Percentiles rank a stretch among this genome's conserved stretches.
Conservation (phyloP, 2,113 vertebrate species). For the Microcebus tavaratra region DNA sequence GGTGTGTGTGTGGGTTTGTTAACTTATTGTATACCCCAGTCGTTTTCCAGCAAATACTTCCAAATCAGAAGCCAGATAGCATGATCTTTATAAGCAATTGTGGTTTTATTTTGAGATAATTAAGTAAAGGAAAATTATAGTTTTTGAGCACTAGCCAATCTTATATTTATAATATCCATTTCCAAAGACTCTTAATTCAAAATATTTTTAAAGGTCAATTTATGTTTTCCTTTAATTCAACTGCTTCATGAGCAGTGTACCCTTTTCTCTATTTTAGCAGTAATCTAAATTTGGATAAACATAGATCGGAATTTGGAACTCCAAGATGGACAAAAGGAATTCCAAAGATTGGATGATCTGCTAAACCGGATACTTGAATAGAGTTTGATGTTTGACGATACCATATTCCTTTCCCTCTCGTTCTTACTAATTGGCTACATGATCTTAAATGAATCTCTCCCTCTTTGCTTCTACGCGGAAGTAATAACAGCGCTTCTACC, state of each 20-base stretch:
- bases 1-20: slow-evolving; percentile 51
- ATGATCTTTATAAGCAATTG: slow-evolving; percentile 79
- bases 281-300: slow-evolving; percentile 8
- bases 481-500: neutral
- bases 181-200: slow-evolving; percentile 43
- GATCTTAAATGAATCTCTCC: neutral
- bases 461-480: neutral
- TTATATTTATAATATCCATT: slow-evolving; percentile 49
- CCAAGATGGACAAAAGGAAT: neutral
- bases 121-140: slow-evolving; percentile 44
- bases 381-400: neutral
- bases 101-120: slow-evolving; percentile 69
- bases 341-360: neutral
- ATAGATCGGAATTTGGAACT: slow-evolving; percentile 8
- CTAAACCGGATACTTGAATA: neutral
- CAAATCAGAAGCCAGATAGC: slow-evolving; percentile 72
- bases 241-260: neutral
- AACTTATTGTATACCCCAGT: slow-evolving; percentile 64
- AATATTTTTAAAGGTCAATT: slow-evolving; percentile 64
- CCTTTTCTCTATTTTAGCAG: neutral
- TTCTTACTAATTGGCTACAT: neutral
- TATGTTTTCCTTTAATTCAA: slow-evolving; percentile 45
- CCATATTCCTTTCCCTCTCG: neutral
- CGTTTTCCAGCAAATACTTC: slow-evolving; percentile 72
- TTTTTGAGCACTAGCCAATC: slow-evolving; percentile 18